phyloP scores from a whole-genome alignment of 1,140 invertebrate genomes.

The Drosophila equinoxialis region DNA sequence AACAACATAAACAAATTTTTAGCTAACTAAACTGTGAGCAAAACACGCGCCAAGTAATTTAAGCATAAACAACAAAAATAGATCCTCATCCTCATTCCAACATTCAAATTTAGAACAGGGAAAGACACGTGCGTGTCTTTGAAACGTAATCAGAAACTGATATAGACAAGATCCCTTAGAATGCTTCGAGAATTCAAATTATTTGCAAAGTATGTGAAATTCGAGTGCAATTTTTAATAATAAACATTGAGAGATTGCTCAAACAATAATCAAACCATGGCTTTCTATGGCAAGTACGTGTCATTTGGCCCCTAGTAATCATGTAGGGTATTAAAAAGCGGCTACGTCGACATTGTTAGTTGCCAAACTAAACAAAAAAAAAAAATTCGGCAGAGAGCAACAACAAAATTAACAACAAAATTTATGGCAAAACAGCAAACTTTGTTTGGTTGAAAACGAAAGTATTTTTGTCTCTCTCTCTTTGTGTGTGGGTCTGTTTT shows the following conservation, averaged over 20 bases:
- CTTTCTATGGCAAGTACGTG: no score
- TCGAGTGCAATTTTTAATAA: not conserved
- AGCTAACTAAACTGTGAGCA: constrained; percentile 1
- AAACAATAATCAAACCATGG: no score
- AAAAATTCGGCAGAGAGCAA: not conserved
- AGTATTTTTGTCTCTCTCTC: constrained; percentile 33
- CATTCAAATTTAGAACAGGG: constrained; percentile 3
- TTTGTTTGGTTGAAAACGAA: constrained; percentile 55
- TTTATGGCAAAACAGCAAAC: constrained; percentile 41
- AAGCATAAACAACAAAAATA: constrained; percentile 7
- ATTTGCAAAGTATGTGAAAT: not conserved
- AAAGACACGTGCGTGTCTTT: not conserved
- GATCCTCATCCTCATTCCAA: not conserved
- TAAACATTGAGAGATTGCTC: no score
- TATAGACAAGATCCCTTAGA: not conserved
- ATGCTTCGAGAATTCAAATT: not conserved
- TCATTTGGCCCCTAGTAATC: not conserved
- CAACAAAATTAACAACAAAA: not conserved
- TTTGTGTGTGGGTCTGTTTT: not conserved
- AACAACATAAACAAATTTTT: constrained; percentile 10
- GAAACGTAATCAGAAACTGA: constrained; percentile 2
- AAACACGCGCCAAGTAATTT: constrained; percentile 11
- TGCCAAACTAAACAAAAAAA: not conserved
- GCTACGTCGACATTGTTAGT: not conserved
- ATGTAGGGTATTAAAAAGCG: not conserved